Evolutionary conservation across 2,113 vertebrate species (phyloP).

Genomic region (Dermatemys mawii): DNA sequence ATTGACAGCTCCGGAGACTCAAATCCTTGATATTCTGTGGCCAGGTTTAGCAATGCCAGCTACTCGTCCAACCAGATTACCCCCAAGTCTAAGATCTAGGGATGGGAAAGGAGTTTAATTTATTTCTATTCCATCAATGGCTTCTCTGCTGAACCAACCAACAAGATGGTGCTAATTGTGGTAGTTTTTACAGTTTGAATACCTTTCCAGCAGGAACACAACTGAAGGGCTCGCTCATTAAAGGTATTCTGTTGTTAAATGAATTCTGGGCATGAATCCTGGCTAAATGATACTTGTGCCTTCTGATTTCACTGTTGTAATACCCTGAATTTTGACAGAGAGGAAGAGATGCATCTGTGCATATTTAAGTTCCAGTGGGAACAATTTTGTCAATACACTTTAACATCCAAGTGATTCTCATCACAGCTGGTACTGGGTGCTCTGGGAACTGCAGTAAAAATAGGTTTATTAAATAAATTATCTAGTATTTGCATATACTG

Average conservation of each 20-base stretch:
- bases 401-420: slow-evolving; percentile 64
- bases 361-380: slow-evolving; percentile 47
- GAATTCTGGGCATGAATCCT: background rate
- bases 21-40: background rate
- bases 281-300: background rate
- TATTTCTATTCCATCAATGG: fast-evolving
- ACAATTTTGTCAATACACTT: slow-evolving; percentile 72
- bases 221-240: fast-evolving
- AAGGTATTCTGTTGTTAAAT: background rate
- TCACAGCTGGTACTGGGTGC: slow-evolving; percentile 70
- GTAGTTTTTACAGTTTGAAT: background rate
- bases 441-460: slow-evolving; percentile 61
- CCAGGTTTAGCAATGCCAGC: background rate
- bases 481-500: slow-evolving; percentile 44
- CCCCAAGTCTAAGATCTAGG: background rate
- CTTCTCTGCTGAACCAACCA: background rate
- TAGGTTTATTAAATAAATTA: slow-evolving; percentile 46
- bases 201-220: background rate
- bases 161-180: background rate
- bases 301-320: background rate
- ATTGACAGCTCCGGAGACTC: background rate
- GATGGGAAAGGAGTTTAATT: too few species aligned
- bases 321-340: background rate
- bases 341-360: background rate
- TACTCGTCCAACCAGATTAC: fast-evolving